Base-by-base conservation (phyloP, 2,888 invertebrate genomes). In the Laothoe populi region DNA sequence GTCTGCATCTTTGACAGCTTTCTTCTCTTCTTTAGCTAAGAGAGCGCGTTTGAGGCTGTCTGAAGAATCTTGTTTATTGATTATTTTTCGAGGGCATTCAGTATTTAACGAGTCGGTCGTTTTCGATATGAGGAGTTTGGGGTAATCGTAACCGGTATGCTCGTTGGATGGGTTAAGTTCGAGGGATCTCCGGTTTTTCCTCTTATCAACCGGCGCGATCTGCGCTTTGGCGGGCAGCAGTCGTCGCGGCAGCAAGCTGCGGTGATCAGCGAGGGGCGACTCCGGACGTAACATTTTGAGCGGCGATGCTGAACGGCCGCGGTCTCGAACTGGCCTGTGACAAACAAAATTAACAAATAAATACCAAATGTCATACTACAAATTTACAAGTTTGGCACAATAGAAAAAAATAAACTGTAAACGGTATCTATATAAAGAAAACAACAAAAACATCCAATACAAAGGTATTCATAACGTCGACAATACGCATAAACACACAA, bases 231-330 rank as follows among this genome's bases (percentile, higher is more conserved):
- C 88, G 45, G 92, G 91, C 58, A 92, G 84, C 73, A 92, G 82
- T 67, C 92, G 88, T 65, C 92, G 86, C 62, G 92, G 88, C 66
- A 92, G 86, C 64, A 92, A 85, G 84, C 90, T 92, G 83, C 92
- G 91, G 74, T 92, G 92, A 78, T 92, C 92, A 89, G 92, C 91
- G 83, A 92, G 92, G n/a, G 92, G 92, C 60, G 92, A 92, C 77
- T 92, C 92, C 70, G 92, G 92, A 71, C 92, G 92, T 83, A 92
- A 84, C 92, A 92, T 92, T 74, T 74, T 84, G 81, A 83, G 82
- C 88, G 88, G 84, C 87, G 82, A 74, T 77, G 75, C 75, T 77
- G 67, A 71, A 71, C 78, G 83, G 87, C 88, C 87, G 85, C 86
- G 76, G 78, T 70, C 70, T 74, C 73, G 71, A 75, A 79, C 78